These are phyloP conservation scores for Nomada hirtipes DNA, from an alignment of 2,888 invertebrate genomes.

Conservation along the genomic window DNA sequence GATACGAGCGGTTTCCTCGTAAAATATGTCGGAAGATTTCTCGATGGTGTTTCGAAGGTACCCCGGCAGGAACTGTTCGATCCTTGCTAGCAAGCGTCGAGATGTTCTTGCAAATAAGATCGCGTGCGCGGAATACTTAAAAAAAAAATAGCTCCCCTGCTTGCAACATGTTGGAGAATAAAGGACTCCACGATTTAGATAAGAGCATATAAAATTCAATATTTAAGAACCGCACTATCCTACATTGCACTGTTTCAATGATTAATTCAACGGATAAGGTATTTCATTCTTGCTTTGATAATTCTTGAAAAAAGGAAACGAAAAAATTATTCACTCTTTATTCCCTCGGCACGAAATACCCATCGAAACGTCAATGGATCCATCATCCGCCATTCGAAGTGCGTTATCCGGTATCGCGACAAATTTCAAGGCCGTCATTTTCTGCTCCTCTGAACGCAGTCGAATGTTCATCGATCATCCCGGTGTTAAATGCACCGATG, in stretches of 20 bases:
- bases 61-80: not conserved
- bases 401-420: constrained; percentile 10
- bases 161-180: not conserved
- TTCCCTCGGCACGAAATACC: not conserved
- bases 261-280: no score
- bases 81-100: not conserved
- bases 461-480: constrained; percentile 57
- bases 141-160: not conserved
- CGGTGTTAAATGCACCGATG: constrained; percentile 54
- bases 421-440: constrained; percentile 57
- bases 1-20: constrained; percentile 2
- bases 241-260: no score
- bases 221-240: no score
- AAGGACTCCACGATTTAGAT: not conserved
- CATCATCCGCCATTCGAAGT: constrained; percentile 11
- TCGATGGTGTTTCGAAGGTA: not conserved
- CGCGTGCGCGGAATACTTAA: not conserved
- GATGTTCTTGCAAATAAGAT: constrained; percentile 5
- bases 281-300: no score
- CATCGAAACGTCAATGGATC: constrained; percentile 12
- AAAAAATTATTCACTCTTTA: not conserved
- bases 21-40: constrained; percentile 38
- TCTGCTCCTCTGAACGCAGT: constrained; percentile 39
- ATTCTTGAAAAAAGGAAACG: no score
- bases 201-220: not conserved